phyloP scores from a whole-genome alignment of 2,888 invertebrate species.

The Hydrotaea diabolus region DNA sequence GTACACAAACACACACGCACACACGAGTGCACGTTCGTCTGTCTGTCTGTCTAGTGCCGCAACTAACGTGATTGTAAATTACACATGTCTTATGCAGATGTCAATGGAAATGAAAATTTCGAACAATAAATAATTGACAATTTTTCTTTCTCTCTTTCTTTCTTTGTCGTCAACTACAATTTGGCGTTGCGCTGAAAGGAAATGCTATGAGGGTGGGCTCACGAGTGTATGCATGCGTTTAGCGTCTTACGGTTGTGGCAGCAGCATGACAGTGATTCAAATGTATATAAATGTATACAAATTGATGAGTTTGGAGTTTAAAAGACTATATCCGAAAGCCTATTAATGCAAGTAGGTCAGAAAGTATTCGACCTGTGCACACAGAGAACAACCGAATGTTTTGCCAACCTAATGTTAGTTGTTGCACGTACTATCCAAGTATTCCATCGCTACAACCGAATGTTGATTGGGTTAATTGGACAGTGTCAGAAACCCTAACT shows the following conservation, averaged over 20 bases:
- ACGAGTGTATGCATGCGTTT: not conserved
- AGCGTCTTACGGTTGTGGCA: not conserved
- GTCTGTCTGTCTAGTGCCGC: conserved; percentile 14
- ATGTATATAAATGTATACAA: not conserved
- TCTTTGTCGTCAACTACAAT: not conserved
- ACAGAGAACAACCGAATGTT: too few relatives aligned
- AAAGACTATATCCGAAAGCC: too few relatives aligned
- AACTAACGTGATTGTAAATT: conserved; percentile 62
- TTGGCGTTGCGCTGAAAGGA: not conserved
- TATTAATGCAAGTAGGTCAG: too few relatives aligned
- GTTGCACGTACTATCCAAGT: too few relatives aligned
- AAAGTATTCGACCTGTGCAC: too few relatives aligned
- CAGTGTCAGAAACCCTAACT: too few relatives aligned
- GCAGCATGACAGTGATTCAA: not conserved
- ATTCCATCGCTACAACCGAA: too few relatives aligned
- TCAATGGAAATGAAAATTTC: conserved; percentile 59
- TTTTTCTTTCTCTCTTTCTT: conserved; percentile 34
- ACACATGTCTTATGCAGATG: conserved; percentile 65
- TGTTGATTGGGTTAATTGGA: too few relatives aligned
- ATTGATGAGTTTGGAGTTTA: too few relatives aligned
- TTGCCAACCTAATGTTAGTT: too few relatives aligned
- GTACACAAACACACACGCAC: not conserved
- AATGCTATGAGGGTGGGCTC: not conserved
- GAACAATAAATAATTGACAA: conserved; percentile 45
- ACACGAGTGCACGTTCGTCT: not conserved